Base-by-base conservation (phyloP, 2,113 vertebrate genomes). In the Paratilapia polleni region DNA sequence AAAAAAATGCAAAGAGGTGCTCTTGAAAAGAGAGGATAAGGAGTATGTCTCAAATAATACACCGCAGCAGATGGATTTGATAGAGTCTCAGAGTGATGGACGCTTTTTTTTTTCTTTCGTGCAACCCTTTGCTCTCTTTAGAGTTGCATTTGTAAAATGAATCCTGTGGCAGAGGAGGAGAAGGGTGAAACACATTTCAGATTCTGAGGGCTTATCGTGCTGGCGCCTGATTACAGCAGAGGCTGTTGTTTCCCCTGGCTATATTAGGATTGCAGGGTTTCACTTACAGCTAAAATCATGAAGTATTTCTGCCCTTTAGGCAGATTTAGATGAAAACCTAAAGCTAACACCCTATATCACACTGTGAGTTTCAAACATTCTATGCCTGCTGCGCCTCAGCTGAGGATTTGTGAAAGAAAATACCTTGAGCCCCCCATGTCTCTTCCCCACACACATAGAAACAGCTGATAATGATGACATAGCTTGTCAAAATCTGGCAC, bases 1-100 rank as follows among this genome's bases (percentile, higher is more conserved):
- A 80, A 84, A 84, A 83, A 85, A 89, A 87, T 88, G 87, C 76
- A 92, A 91, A 93, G 81, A 79, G 90, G 52, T 47, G 22, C 80
- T 86, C 87, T 89, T 88, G 85, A 92, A 90, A 93, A 81, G 85
- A 92, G 91, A 92, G 83, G 87, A 93, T 92, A 84, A 93, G 84
- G 77, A 90, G 80, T 47, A 22, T 68, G 78, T 92, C 78, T 92
- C 87, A 81, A 92, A 91, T 94, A 93, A 94, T 89, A 87, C 80
- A 86, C 82, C 38, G 43, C 20, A 12, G 84, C 87, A 89, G 91
- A 94, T 91, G 87, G 91, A 94, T 94, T 89, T 84, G 83, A 93
- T 89, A 85, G 87, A 84, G 82, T 77, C 47, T 57, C 47, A 1
- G 36, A 88, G 73, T 88, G 81, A 89, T 59, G 78, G 79, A 61